Evolutionary conservation across 2,797 vertebrate species (phyloP).

Genomic region (Amphiprion clarkii): DNA sequence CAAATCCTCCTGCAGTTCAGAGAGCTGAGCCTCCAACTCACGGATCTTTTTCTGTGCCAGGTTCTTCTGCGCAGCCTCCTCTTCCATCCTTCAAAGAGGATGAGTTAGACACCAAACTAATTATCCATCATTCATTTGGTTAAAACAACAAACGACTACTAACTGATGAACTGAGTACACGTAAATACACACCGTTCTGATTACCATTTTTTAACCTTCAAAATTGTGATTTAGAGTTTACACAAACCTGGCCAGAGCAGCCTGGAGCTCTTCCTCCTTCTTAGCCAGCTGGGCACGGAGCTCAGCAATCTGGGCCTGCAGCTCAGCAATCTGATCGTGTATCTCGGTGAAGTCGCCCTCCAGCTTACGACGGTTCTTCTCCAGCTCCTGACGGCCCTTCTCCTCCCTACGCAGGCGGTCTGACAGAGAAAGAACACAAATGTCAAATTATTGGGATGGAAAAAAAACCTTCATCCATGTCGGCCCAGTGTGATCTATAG

Average conservation of each 20-base stretch:
- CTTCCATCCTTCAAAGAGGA: slow-evolving; percentile 89
- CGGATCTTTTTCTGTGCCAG: slow-evolving; percentile 96
- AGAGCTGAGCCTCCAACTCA: slow-evolving; percentile 95
- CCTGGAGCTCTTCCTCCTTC: slow-evolving; percentile 98
- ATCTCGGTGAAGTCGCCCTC: slow-evolving; percentile 95
- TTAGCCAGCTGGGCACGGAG: slow-evolving; percentile 96
- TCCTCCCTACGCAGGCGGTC: slow-evolving; percentile 97
- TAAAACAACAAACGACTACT: not conserved
- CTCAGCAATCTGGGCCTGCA: slow-evolving; percentile 97
- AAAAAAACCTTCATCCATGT: not conserved
- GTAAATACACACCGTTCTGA: not conserved
- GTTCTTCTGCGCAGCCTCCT: slow-evolving; percentile 96
- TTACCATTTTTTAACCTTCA: not conserved
- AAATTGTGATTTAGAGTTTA: not conserved
- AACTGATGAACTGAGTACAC: not conserved
- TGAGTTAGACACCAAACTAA: not conserved
- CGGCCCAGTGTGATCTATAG: not conserved
- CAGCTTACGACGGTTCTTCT: slow-evolving; percentile 96
- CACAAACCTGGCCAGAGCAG: slow-evolving; percentile 92
- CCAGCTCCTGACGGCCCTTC: slow-evolving; percentile 95
- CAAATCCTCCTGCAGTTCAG: slow-evolving; percentile 96
- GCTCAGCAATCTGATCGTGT: slow-evolving; percentile 94
- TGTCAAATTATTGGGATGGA: not conserved
- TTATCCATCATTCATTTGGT: not conserved
- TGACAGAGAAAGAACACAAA: slow-evolving; percentile 57